Percentiles rank a stretch among this genome's conserved stretches.
Conservation (phyloP, 1,140 invertebrate genomes). For the Camponotus floridanus region DNA sequence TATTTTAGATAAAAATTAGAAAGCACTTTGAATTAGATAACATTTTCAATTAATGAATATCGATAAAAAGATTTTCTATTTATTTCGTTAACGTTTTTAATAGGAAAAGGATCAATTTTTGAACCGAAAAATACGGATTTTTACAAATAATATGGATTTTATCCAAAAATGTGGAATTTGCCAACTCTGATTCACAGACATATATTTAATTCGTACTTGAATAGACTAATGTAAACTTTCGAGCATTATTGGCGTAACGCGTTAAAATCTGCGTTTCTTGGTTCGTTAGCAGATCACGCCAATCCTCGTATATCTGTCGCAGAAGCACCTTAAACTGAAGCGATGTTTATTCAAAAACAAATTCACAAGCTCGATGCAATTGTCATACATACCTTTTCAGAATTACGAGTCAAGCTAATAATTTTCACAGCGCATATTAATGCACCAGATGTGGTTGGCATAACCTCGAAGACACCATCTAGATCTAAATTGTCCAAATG, state of each 20-base stretch:
- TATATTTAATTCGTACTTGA: conserved; percentile 33
- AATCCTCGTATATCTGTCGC: conserved; percentile 6
- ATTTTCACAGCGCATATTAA: conserved; percentile 15
- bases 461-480: neutral
- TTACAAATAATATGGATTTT: too few relatives aligned
- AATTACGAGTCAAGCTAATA: neutral
- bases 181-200: neutral
- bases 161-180: too few relatives aligned
- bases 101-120: too few relatives aligned
- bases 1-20: too few relatives aligned
- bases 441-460: neutral
- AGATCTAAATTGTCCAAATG: neutral
- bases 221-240: conserved; percentile 27
- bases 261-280: conserved; percentile 38
- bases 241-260: neutral
- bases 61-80: too few relatives aligned
- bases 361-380: neutral
- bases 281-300: neutral
- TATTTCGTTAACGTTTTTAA: too few relatives aligned
- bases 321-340: conserved; percentile 37
- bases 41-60: too few relatives aligned
- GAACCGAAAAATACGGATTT: too few relatives aligned
- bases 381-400: neutral
- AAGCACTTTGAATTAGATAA: too few relatives aligned
- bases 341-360: neutral